Base-by-base conservation (phyloP, 2,888 invertebrate genomes). In the Hydriomena furcata region DNA sequence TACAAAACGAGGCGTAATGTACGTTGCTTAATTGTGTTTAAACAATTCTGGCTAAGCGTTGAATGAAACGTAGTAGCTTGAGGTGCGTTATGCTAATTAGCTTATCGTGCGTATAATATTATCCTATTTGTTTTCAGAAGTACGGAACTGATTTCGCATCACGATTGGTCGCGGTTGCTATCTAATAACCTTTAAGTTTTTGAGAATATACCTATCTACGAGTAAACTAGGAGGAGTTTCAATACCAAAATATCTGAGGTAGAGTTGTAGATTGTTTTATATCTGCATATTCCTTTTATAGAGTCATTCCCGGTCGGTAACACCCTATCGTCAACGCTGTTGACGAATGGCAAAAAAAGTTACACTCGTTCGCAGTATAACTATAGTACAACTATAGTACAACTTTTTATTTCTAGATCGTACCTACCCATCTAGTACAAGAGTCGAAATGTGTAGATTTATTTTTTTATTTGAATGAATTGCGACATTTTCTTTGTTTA, bases 1-100 rank as follows among this genome's bases (percentile, higher is more conserved):
- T n/a, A n/a, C n/a, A n/a, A n/a, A n/a, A n/a, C n/a, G n/a, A n/a
- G n/a, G n/a, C n/a, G n/a, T 57, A 50, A 56, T 58, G 55, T 57
- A 63, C 50, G 38, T 71, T 66, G 61, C 63, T 63, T 65, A 66
- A 68, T 64, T 58, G 53, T 47, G 28, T 40, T 60, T 63, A 58
- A 62, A 65, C 53, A 64, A 61, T 65, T 56, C 50, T 40, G 21
- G 40, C 35, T 48, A 41, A 50, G 48, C 11, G 27, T 50, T 54
- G 47, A 59, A 56, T 52, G 36, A 40, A 54, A 55, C 32, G 12
- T 40, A 46, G 47, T 52, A 42, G 34, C 37, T 41, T 28, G 28
- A 35, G 35, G 25, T 32, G 24, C 38, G 41, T 49, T 40, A 38
- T 47, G 25, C 12, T 58, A 54, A 60, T 52, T 37, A 46, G 30